Conservation (phyloP, 35 echinoderm and acorn worm genomes). For the Apostichopus japonicus region DNA sequence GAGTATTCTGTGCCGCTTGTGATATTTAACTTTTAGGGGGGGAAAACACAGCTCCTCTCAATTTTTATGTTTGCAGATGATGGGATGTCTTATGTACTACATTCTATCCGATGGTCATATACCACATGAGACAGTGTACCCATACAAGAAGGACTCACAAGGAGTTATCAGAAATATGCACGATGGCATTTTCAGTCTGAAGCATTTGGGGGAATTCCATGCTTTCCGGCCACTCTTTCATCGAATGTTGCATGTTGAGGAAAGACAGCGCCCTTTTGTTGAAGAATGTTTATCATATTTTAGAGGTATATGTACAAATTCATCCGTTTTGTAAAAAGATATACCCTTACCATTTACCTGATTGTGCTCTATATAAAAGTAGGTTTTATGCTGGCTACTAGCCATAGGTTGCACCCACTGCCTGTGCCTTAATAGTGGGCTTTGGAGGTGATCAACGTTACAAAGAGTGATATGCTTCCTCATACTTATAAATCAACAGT, state of each 20-base stretch:
- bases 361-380: too few relatives aligned
- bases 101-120: constrained; percentile 43
- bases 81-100: constrained; percentile 40
- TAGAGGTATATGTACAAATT: background rate
- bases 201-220: constrained; percentile 2
- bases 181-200: background rate
- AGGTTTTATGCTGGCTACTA: too few relatives aligned
- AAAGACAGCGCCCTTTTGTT: background rate
- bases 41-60: background rate
- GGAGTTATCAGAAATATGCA: background rate
- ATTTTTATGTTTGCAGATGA: constrained; percentile 34
- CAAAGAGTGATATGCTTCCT: too few relatives aligned
- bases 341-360: too few relatives aligned
- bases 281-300: constrained; percentile 25
- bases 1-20: too few relatives aligned
- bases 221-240: constrained; percentile 4
- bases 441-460: too few relatives aligned
- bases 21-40: too few relatives aligned
- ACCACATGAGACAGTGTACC: constrained; percentile 22
- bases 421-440: too few relatives aligned
- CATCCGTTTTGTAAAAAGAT: too few relatives aligned
- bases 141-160: constrained; percentile 34
- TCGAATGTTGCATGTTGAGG: background rate
- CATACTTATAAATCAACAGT: too few relatives aligned
- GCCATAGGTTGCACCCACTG: too few relatives aligned